Base-by-base conservation (phyloP, 2,113 vertebrate species). In the Pseudorasbora parva region DNA sequence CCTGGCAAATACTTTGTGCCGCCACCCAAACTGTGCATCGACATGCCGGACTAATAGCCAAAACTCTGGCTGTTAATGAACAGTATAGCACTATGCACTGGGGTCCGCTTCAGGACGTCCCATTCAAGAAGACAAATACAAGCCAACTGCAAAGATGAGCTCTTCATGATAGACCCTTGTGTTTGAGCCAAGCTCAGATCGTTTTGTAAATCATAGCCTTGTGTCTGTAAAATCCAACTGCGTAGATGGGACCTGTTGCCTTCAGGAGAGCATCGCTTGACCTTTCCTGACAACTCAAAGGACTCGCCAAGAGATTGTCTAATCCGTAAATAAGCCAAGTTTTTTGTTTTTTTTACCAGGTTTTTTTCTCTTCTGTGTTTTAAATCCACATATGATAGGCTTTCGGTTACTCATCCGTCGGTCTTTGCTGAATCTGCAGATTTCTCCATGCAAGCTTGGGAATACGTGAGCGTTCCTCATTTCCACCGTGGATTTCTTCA, bases 1-100 rank as follows among this genome's bases (percentile, higher is more conserved):
- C 98, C 98, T 2, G 98, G 98, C 25, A 98, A 99, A 83, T 98
- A 99, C 0, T 96, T 97, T 5, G 95, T 98, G 60, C 97, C 97
- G 0, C 97, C 97, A 10, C 96, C 98, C 7, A 99, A 99, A 60
- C 92, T 99, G 86, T 98, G 96, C 88, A 99, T 99, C 0, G 97
- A 99, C 91, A 96, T 97, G 96, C 98, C 98, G 0, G 98, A 99
- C 94, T 99, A 95, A 92, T 1, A 19, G 0, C 23, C 25, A 7
- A 8, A 37, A 5, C 51, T 68, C n/a, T 12, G 73, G 33, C 64
- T 30, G 14, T 45, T 56, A 12, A 21, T 30, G 56, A 64, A 17
- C 43, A 54, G 14, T 47, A 60, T n/a, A 27, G 78, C 64, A 41
- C 72, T 37, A 78, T 72, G 57, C 23, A 80, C n/a, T 23, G 27